Evolutionary conservation across 2,797 vertebrate genomes (phyloP).

Genomic region (Cynopterus sphinx): DNA sequence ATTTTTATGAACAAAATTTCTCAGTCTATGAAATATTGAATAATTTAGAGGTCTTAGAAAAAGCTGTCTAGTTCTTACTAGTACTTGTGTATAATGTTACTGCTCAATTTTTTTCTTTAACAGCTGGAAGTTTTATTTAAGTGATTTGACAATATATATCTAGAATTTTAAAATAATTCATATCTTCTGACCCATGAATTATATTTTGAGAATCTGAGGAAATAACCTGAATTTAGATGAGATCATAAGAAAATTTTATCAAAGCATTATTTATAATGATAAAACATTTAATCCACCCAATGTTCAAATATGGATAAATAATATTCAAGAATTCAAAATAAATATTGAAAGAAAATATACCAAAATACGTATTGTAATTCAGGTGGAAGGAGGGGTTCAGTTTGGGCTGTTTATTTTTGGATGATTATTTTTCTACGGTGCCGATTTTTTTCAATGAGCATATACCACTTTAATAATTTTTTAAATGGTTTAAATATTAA

Average conservation of each 20-base stretch:
- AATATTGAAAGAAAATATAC: neutral
- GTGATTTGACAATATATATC: neutral
- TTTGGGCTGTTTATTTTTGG: neutral
- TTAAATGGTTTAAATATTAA: neutral
- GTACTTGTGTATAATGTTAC: neutral
- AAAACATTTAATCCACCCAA: constrained; percentile 31
- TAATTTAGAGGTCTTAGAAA: constrained; percentile 24
- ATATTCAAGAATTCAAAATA: neutral
- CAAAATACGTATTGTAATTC: constrained; percentile 16
- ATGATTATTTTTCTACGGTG: neutral
- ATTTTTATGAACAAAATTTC: constrained; percentile 34
- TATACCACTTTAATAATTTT: neutral
- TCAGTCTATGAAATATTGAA: neutral
- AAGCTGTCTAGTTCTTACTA: constrained; percentile 17
- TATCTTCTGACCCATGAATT: constrained; percentile 29
- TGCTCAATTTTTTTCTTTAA: constrained; percentile 36
- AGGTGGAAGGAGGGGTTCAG: neutral
- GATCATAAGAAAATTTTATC: constrained; percentile 6
- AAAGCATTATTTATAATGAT: constrained; percentile 48
- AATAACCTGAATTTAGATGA: constrained; percentile 52
- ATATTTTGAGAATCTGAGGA: constrained; percentile 24
- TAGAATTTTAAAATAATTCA: constrained; percentile 23
- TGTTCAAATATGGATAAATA: constrained; percentile 25
- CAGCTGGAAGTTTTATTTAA: constrained; percentile 44
- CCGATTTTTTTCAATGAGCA: neutral